Evolutionary conservation across 2,888 invertebrate genomes (phyloP).

Genomic region (Drosophila incognita): DNA sequence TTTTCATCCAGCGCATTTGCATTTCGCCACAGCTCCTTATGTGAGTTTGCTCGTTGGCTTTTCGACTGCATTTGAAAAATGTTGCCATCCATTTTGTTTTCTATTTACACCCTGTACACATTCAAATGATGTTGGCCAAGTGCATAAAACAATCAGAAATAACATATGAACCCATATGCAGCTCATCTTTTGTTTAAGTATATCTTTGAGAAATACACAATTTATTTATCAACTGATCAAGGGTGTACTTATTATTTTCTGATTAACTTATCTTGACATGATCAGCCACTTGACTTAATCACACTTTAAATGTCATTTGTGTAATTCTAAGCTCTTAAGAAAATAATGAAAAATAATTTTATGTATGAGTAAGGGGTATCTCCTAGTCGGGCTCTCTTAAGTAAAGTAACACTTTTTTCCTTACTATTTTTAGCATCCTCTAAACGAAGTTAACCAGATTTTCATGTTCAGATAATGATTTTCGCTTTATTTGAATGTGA

Average conservation of each 20-base stretch:
- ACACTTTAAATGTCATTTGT: background rate
- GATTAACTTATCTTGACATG: background rate
- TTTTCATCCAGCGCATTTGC: slow-evolving; percentile 68
- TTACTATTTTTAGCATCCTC: slow-evolving; percentile 18
- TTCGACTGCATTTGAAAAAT: slow-evolving; percentile 74
- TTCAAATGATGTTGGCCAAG: background rate
- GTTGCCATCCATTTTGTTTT: slow-evolving; percentile 24
- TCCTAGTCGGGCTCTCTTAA: background rate
- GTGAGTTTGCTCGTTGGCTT: slow-evolving; percentile 67
- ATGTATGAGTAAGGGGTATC: background rate
- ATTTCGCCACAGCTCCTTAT: slow-evolving; percentile 49
- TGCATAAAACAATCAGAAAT: background rate
- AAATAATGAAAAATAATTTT: background rate
- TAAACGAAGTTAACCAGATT: slow-evolving; percentile 79
- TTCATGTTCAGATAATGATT: slow-evolving; percentile 76
- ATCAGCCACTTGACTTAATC: background rate
- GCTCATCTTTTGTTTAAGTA: background rate
- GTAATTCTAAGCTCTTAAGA: rapidly evolving
- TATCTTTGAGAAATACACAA: background rate
- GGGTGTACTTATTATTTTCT: background rate
- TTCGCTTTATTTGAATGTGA: slow-evolving; percentile 77
- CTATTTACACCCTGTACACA: background rate
- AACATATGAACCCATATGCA: background rate
- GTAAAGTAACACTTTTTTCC: background rate
- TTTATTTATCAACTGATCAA: background rate